Evolutionary conservation across 2,888 invertebrate genomes (phyloP).

Genomic region (Synergus umbraculus): DNA sequence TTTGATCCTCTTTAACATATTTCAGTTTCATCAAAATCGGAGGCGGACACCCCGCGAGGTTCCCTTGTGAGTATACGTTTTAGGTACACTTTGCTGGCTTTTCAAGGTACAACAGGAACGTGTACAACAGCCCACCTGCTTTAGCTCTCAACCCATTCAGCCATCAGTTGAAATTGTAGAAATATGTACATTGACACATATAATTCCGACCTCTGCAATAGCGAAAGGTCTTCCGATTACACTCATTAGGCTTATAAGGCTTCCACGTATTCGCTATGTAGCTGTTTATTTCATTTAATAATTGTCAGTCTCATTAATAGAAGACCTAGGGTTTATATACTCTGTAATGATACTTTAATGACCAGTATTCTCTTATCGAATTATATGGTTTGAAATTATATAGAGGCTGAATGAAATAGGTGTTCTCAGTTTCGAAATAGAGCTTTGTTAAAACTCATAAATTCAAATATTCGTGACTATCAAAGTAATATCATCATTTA

Average conservation of each 20-base stretch:
- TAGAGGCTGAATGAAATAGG: neutral
- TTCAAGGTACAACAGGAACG: neutral
- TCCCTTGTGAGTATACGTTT: too few species aligned
- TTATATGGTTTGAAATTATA: conserved; percentile 4
- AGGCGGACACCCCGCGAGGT: too few species aligned
- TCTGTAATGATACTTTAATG: conserved; percentile 7
- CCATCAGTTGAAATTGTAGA: neutral
- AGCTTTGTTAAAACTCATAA: neutral
- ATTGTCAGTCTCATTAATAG: neutral
- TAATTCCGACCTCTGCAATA: neutral
- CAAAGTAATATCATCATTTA: neutral
- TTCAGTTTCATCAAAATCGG: too few species aligned
- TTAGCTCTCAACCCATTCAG: conserved; percentile 3
- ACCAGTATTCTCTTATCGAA: neutral
- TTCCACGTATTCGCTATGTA: neutral
- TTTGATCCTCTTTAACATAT: too few species aligned
- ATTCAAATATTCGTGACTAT: neutral
- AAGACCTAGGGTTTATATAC: neutral
- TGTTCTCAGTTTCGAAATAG: neutral
- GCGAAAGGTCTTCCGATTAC: neutral
- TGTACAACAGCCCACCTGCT: conserved; percentile 2
- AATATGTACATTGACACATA: neutral
- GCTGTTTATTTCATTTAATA: neutral
- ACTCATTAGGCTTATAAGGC: neutral
- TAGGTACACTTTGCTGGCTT: neutral